Percentiles rank a stretch among this genome's conserved stretches.
phyloP scores from a whole-genome alignment of 2,888 invertebrate genomes.

The Lepeophtheirus nordmannii region DNA sequence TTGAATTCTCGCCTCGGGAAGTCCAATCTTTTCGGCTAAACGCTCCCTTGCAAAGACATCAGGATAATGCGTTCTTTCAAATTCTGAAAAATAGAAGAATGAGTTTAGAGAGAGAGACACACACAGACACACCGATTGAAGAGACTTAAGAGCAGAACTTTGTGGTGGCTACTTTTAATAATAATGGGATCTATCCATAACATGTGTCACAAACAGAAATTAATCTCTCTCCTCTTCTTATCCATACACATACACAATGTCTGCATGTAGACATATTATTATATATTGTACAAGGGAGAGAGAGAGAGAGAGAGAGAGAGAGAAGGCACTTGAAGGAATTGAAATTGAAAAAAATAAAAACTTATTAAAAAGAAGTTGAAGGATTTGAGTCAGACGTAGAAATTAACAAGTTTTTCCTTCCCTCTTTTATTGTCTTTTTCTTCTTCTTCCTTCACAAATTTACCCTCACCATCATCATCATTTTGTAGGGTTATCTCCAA shows the following conservation, averaged over 20 bases:
- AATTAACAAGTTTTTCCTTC: not conserved
- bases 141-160: no score
- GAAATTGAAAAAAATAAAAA: no score
- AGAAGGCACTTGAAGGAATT: no score
- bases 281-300: no score
- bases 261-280: no score
- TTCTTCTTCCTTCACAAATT: not conserved
- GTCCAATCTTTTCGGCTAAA: constrained; percentile 73
- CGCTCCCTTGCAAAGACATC: constrained; percentile 85
- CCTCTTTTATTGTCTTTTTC: not conserved
- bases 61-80: constrained; percentile 84
- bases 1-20: constrained; percentile 87
- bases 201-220: constrained; percentile 11
- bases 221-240: not conserved
- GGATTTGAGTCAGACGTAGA: no score
- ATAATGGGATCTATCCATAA: not conserved
- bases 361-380: no score
- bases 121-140: no score
- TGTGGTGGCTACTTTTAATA: no score
- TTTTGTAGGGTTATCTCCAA: not conserved
- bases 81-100: constrained; percentile 48
- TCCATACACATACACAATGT: no score
- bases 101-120: not conserved
- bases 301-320: no score
- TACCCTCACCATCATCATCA: not conserved